Percentiles rank a stretch among this genome's conserved stretches.
Conservation (phyloP, 1,140 invertebrate species). For the Diorhabda sublineata region DNA sequence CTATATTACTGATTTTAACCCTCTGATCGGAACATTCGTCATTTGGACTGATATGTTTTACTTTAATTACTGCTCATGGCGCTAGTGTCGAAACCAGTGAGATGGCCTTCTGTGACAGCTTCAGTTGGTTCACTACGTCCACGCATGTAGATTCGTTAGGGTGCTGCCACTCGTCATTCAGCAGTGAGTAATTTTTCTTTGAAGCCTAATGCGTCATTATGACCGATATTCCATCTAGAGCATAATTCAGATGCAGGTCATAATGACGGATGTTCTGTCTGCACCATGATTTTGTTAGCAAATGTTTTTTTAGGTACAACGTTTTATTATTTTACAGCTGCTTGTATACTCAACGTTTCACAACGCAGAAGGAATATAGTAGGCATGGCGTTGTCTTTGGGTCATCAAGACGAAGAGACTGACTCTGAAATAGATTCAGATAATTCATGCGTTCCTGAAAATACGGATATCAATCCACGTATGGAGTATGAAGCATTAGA, state of each 20-base stretch:
- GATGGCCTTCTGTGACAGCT: no score
- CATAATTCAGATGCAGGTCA: background rate
- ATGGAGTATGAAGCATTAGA: background rate
- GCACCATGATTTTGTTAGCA: background rate
- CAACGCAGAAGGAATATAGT: background rate
- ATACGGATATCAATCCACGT: background rate
- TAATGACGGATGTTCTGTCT: conserved; percentile 4
- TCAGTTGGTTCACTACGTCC: no score
- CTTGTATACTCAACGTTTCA: background rate
- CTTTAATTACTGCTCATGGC: no score
- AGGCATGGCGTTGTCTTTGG: background rate
- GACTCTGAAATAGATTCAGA: conserved; percentile 1
- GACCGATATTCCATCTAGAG: no score
- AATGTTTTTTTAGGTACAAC: conserved; percentile 1
- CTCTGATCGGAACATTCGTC: no score
- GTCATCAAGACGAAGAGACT: background rate
- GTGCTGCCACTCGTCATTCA: no score
- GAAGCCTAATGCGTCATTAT: no score
- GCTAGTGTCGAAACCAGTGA: no score
- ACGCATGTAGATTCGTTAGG: no score
- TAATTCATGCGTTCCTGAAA: conserved; percentile 1
- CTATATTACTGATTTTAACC: no score
- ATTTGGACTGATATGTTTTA: no score
- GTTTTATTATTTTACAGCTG: background rate
- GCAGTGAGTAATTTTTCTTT: no score